Base-by-base conservation (phyloP, 2,113 vertebrate species). In the Nannobrachium achirus region DNA sequence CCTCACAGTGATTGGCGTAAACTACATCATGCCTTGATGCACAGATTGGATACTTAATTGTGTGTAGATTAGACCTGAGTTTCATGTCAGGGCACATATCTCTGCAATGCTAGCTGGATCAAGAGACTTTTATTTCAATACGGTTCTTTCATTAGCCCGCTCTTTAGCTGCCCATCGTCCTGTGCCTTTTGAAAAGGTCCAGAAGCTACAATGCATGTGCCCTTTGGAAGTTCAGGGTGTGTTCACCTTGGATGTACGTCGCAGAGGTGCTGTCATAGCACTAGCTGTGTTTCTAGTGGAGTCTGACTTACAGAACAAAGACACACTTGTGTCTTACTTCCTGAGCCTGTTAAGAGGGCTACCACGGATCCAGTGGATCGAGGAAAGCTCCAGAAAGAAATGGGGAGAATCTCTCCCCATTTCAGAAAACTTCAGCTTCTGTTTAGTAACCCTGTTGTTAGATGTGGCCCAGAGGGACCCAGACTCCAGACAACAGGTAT, bases 131-230 rank as follows among this genome's bases (percentile, higher is more conserved):
- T 98, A 98, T 74, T 97, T 98, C 81, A 97, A 97, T 79, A 98
- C 97, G 2, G 96, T 98, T 55, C 86, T 98, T 77, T 97, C 96
- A 0, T 86, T 98, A 82, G 95, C 96, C 71, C 95, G 97, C 11
- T 98, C 97, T 50, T 83, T 98, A 57, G 95, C 97, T 0, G 94
- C 91, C 40, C 96, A 98, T 88, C 93, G 88, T 42, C 94, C 96
- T 0, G 94, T 95, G 16, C 92, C 96, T 0, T 82, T 94, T 20
- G 96, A 98, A 65, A 98, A 98, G 94, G 95, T 99, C 25, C 94
- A 98, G 57, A 98, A 98, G 72, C 87, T 99, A 20, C 94, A 95
- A 73, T 99, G 97, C 78, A 99, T 99, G 97, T 98, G 96, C 85
- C 96, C 97, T 13, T 93, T 95, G 64, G 97, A 98, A 85, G 93